Evolutionary conservation across 2,113 vertebrate species (phyloP), one percentile per base, ranked within the genome.

Genomic region (Oryzias javanicus): DNA sequence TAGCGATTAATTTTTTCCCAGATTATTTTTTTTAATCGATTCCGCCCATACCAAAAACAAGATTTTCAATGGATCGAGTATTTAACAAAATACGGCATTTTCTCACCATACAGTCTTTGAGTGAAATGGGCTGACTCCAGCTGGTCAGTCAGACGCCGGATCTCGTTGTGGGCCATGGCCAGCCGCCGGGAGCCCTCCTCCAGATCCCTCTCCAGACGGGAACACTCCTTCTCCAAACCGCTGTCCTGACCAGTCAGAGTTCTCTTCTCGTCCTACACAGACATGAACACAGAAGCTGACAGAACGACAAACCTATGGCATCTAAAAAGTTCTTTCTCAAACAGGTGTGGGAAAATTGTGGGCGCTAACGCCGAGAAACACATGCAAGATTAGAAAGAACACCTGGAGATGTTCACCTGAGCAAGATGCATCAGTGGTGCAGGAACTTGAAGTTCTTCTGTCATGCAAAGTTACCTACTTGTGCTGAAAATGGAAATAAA

Each of bases 91-190:
- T 7, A 7, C 2, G 1, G 29, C 29, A 10, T 10, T 35, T 35
- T 14, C 85, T 86, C 77, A 94, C 93, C 91, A 20, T 83, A 74
- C 14, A 81, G 52, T 10, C 50, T 84, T 62, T 88, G 89, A 24
- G 89, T 91, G 78, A 88, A 74, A 49, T 86, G 89, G 35, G 89
- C 88, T 5, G 73, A 72, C 25, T 86, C 91, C 7, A 93, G 81
- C 42, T 92, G 87, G 4, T 90, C 88, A 0, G 85, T 83, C 76
- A 93, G 67, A n/a, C 80, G 91, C 29, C 10, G 88, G 76, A 91
- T 91, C 80, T 93, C 93, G 0, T 77, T 84, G 42, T 91, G 91
- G 1, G 90, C 86, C 84, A 86, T 79, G 60, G 84, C 64, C 60
- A 94, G 75, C 13, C 87, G 85, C 17, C 70, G 67, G 0, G 88